Conservation (phyloP, 2,888 invertebrate genomes). For the Sepiola atlantica region DNA sequence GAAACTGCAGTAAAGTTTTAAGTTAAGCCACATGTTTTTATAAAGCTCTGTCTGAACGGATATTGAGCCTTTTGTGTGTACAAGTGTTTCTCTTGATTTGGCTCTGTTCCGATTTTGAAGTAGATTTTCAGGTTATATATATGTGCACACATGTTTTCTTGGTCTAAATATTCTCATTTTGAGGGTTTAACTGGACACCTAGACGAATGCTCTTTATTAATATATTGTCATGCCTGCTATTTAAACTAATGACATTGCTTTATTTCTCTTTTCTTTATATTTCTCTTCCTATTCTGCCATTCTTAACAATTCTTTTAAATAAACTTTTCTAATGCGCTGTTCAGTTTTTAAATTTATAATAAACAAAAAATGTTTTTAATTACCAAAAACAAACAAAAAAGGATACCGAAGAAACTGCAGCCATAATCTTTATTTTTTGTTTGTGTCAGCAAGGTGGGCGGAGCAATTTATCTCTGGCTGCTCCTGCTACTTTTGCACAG, state of each 20-base stretch:
- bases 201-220: too few species aligned
- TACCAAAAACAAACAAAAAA: neutral
- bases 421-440: neutral
- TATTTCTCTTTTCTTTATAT: neutral
- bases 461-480: neutral
- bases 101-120: too few species aligned
- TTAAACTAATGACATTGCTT: constrained; percentile 6
- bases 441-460: neutral
- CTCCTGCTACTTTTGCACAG: neutral
- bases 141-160: too few species aligned
- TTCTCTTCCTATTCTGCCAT: neutral
- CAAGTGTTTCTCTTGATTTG: too few species aligned
- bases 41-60: too few species aligned
- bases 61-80: too few species aligned
- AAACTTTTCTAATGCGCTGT: neutral
- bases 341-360: neutral
- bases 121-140: too few species aligned
- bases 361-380: neutral
- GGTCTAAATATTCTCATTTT: too few species aligned
- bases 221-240: neutral
- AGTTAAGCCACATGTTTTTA: too few species aligned
- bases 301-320: neutral
- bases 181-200: too few species aligned
- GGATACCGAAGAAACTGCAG: neutral
- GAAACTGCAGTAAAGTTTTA: too few species aligned